Base-by-base conservation (phyloP, 2,797 vertebrate species). In the Halcyon badia region DNA sequence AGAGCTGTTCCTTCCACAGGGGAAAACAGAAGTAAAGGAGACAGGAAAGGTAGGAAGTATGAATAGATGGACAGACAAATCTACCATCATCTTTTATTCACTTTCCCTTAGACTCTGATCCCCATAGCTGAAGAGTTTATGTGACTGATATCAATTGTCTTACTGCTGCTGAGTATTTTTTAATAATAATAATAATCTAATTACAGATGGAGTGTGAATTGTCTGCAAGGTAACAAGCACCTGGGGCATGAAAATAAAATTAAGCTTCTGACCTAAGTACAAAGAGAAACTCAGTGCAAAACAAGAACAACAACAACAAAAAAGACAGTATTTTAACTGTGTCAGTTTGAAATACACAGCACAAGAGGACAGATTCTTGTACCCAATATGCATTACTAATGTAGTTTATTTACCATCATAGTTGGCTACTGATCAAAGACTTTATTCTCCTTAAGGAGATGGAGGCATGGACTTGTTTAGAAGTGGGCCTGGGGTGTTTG, bases 151-250 rank as follows among this genome's bases (percentile, higher is more conserved):
- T 41, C 48, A 57, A 61, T 52, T 82, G 44, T 35, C 13, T 84
- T 75, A 48, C 51, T 65, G 62, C 22, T 66, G 31, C 12, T 83
- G 46, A 37, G 22, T 68, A 51, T 70, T 80, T 91, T 91, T 71
- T 28, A 88, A 83, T 82, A 83, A 83, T 82, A 83, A 75, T 48
- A 42, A 84, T 83, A 93, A 78, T 84, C 64, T 66, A 95, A 84
- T 93, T 91, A 83, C 44, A 82, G 71, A 28, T n/a, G 24, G 58
- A 82, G 25, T 30, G 39, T 56, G 61, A 91, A 87, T 68, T 90
- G 66, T 79, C 49, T 91, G 30, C 54, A 79, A 82, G 22, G 39
- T 71, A 73, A 31, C 35, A 68, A 68, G 41, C 24, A 89, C 60
- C 65, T 77, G 42, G 39, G 28, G 30, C 10, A 4, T 70, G 60